Evolutionary conservation across 92 coral and sea anemone species (phyloP), one percentile per base, ranked within the genome.

Genomic region (Montipora capitata): DNA sequence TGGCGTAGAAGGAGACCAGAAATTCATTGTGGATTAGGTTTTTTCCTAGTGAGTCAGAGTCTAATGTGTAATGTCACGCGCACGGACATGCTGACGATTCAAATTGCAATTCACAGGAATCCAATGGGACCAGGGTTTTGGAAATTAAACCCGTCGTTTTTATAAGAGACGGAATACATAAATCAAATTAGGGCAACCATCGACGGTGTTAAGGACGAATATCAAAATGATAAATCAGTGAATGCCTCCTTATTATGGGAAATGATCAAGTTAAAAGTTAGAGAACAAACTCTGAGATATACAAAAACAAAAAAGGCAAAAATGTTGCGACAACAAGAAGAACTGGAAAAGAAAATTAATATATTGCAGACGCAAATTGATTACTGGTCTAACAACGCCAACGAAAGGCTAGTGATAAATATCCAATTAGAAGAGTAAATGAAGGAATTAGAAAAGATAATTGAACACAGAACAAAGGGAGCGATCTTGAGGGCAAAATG

Each of bases 81-180:
- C 38, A 72, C 89, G 14, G 89, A 89, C 45, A 83, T 63, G 56
- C 57, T 89, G 65, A 75, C 65, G 1, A 75, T 75, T 54, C 40
- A 52, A 75, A 13, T 66, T 17, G 27, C 52, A 69, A 43, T 84
- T 40, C 78, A 89, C 57, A 65, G 76, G 38, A 89, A 89, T 61
- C 70, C 79, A 76, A 81, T 84, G 49, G 84, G 88, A 12, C 87
- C 88, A 38, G 84, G 84, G 2, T 89, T 42, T 70, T 82, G 87
- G 92, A 88, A 81, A 76, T 74, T 88, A 45, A 76, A 88, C 62
- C 81, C 92, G 40, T 88, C 83, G 41, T 87, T 80, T 79, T 70
- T 80, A 62, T 38, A 45, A 43, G 88, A 88, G 72, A 49, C 75
- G 8, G 84, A 88, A 65, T 88, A 82, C 61, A 35, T 63, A 74